Conservation (phyloP, 2,113 vertebrate species). For the Accipiter cooperii region DNA sequence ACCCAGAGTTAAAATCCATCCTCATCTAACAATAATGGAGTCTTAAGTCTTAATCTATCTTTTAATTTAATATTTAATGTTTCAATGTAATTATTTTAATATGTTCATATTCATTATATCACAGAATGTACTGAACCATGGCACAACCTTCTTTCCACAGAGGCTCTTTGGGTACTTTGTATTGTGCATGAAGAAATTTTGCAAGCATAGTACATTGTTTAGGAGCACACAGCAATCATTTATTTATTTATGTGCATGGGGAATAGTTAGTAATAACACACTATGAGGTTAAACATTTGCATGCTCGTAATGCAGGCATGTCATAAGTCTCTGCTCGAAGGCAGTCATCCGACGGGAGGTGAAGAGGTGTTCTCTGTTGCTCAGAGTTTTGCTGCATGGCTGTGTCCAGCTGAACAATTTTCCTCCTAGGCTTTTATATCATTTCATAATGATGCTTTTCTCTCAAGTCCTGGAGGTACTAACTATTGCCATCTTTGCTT, state of each 20-base stretch:
- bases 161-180: not conserved
- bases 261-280: not conserved
- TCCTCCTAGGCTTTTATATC: not conserved
- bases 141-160: not conserved
- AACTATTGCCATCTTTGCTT: not conserved
- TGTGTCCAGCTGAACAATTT: fast-evolving
- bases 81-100: not conserved
- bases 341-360: not conserved
- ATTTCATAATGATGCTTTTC: not conserved
- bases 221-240: not conserved
- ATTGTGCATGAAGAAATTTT: not conserved
- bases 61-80: not conserved
- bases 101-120: not conserved
- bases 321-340: not conserved
- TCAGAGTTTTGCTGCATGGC: not conserved
- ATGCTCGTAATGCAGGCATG: not conserved
- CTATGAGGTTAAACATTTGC: not conserved
- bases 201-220: not conserved
- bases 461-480: not conserved
- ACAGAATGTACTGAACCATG: not conserved
- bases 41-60: not conserved
- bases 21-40: not conserved
- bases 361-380: not conserved
- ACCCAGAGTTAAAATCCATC: not conserved
- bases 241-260: not conserved